Conservation (phyloP, 2,113 vertebrate species). For the Neolamprologus hecqui region DNA sequence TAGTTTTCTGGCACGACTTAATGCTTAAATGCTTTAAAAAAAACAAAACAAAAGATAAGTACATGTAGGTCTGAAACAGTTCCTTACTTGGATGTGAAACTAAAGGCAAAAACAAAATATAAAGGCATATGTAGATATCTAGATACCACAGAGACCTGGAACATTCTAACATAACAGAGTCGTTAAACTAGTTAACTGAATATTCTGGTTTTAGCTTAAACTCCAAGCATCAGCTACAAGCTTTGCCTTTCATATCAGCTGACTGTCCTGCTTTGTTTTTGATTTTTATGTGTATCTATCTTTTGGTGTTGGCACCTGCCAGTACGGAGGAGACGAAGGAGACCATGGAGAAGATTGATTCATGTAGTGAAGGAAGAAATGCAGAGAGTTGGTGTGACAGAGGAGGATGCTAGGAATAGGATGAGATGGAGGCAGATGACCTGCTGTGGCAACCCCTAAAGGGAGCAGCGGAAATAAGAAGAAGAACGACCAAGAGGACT, state of each 20-base stretch:
- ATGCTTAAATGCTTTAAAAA: neutral
- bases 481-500: neutral
- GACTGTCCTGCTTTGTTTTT: neutral
- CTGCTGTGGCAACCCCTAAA: neutral
- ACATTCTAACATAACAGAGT: neutral
- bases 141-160: neutral
- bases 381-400: neutral
- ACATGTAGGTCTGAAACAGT: neutral
- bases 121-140: neutral
- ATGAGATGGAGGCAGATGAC: neutral
- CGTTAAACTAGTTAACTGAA: neutral
- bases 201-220: neutral
- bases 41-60: neutral
- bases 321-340: neutral
- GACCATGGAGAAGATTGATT: neutral
- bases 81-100: neutral
- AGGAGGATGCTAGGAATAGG: neutral
- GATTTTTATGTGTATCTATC: neutral
- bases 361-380: neutral
- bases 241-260: neutral
- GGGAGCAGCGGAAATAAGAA: neutral
- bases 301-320: neutral
- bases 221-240: neutral
- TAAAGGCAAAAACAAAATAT: neutral
- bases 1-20: neutral